Evolutionary conservation across 2,113 vertebrate genomes (phyloP), one percentile per base, ranked within the genome.

Genomic region (Manacus vitellinus): DNA sequence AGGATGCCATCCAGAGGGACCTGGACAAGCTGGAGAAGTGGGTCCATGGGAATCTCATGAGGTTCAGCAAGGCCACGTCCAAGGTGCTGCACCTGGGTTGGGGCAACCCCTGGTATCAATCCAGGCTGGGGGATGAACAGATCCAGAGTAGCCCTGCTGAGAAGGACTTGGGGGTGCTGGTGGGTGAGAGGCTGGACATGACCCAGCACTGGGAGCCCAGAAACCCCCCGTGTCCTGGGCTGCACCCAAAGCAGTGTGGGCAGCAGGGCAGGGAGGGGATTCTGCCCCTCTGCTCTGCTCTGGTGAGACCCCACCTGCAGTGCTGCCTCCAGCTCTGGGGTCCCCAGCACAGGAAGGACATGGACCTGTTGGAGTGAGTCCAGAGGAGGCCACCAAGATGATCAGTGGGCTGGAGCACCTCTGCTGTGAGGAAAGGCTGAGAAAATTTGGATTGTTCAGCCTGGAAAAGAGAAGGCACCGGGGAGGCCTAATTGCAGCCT

Each of bases 41-140:
- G 24, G 10, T 8, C 52, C 27, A 2, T 39, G 68, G 18, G 33
- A 44, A n/a, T 52, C 15, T 52, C 37, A 17, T 14, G 23, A 52
- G 3, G 27, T 66, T 52, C 47, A 4, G 39, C 5, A 73, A 62
- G 30, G 35, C 2, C 9, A 43, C 51, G 4, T 56, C 14, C 67
- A 35, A 63, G 51, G 1, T 65, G 30, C 51, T 72, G 25, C 14
- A 35, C 14, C 9, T 33, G 59, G 14, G 2, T 16, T 0, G 0
- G 59, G 5, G 11, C 33, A 66, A 0, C 2, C 18, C 35, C 3
- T 0, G 0, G 33, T 5, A 28, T 2, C 27, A 33, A 1, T 11
- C 31, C 59, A 74, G 59, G 27, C 59, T 56, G 66, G 47, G 21
- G 28, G 1, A 33, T 28, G 74, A 28, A 2, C 28, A 63, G 56